Evolutionary conservation across 2,888 invertebrate genomes (phyloP).

Genomic region (Cordylochernes scorpioides): DNA sequence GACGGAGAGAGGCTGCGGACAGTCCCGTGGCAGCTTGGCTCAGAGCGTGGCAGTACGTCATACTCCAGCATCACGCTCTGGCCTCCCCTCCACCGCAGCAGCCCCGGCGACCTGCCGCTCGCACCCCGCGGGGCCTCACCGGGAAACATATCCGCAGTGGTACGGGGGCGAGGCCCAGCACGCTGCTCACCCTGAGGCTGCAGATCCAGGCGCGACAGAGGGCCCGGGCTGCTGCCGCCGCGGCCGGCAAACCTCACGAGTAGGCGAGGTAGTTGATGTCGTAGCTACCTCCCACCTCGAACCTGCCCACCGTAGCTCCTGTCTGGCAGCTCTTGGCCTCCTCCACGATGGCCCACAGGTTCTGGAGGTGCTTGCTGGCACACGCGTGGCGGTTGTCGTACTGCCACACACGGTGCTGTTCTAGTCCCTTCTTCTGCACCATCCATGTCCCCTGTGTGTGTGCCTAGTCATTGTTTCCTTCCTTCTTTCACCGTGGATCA

Average conservation of each 20-base stretch:
- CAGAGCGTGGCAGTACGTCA: too few species aligned
- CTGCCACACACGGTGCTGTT: too few species aligned
- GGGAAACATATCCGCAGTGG: conserved; percentile 24
- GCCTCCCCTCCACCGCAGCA: conserved; percentile 3
- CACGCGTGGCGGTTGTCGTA: background rate
- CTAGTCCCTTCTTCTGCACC: too few species aligned
- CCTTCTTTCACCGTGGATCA: too few species aligned
- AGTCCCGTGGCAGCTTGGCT: too few species aligned
- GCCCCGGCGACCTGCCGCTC: conserved; percentile 21
- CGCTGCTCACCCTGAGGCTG: conserved; percentile 22
- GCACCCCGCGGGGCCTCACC: conserved; percentile 24
- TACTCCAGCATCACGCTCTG: too few species aligned
- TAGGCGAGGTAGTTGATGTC: conserved; percentile 1
- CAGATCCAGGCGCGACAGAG: conserved; percentile 23
- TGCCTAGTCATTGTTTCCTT: too few species aligned
- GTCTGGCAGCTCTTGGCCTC: conserved; percentile 6
- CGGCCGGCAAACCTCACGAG: background rate
- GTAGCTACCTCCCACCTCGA: conserved; percentile 6
- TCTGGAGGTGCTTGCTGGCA: conserved; percentile 2
- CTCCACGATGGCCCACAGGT: conserved; percentile 7
- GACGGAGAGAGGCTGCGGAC: too few species aligned
- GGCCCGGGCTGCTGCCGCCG: conserved; percentile 14
- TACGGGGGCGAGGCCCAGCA: conserved; percentile 23
- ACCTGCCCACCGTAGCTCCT: conserved; percentile 7
- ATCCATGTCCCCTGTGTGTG: too few species aligned